Percentiles rank a stretch among this genome's conserved stretches.
phyloP scores from a whole-genome alignment of 2,797 vertebrate species.

The Caiman crocodilus region DNA sequence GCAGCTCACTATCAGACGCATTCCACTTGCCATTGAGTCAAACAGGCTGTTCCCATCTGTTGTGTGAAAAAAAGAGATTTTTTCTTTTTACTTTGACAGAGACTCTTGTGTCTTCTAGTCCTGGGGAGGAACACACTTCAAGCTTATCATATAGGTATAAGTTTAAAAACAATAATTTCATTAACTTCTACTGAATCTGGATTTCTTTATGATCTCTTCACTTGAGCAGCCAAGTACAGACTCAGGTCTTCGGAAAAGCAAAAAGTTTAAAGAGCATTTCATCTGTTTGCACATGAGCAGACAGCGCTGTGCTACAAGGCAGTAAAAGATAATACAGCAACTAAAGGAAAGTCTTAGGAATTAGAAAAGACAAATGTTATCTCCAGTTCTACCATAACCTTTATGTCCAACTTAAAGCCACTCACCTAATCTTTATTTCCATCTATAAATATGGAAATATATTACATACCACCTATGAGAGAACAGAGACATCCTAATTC shows the following conservation, averaged over 20 bases:
- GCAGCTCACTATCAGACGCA: constrained; percentile 98
- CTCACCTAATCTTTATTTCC: not conserved
- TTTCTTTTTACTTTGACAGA: not conserved
- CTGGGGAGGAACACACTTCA: not conserved
- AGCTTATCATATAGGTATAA: no score
- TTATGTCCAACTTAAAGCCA: not conserved
- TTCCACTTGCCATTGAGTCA: constrained; percentile 97
- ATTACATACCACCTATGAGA: not conserved
- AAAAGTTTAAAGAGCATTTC: not conserved
- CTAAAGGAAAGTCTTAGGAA: not conserved
- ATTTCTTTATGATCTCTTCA: not conserved
- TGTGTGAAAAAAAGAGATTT: not conserved
- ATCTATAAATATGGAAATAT: not conserved
- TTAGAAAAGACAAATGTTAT: no score
- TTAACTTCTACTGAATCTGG: not conserved
- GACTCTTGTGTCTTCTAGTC: not conserved
- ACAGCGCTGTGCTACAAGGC: not conserved
- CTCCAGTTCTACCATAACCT: not conserved
- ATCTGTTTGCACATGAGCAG: not conserved
- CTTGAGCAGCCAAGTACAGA: not conserved
- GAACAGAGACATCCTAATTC: not conserved
- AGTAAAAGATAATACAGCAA: not conserved
- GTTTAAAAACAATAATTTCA: no score
- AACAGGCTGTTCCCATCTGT: constrained; percentile 96
- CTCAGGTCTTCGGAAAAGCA: not conserved